phyloP scores from a whole-genome alignment of 1,140 invertebrate species.

The Sipha flava region DNA sequence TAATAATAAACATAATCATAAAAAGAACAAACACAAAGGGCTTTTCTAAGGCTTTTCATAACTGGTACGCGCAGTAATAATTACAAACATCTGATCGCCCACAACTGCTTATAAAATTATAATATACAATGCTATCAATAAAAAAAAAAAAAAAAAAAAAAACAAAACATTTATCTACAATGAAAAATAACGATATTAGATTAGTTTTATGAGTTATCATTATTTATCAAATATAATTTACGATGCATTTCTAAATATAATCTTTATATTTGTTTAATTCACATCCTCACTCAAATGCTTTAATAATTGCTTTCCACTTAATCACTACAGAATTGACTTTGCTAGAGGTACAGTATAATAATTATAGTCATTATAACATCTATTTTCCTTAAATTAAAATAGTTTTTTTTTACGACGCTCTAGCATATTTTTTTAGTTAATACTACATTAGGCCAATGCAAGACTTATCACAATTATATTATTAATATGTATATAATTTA shows the following conservation, averaged over 20 bases:
- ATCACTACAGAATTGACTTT: conserved; percentile 28
- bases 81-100: background rate
- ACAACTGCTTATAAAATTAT: background rate
- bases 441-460: conserved; percentile 31
- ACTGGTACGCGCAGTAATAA: conserved; percentile 3
- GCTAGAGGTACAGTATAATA: conserved; percentile 25
- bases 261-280: conserved; percentile 16
- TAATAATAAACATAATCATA: background rate
- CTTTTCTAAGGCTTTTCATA: background rate
- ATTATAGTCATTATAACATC: background rate
- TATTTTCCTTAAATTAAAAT: conserved; percentile 20
- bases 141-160: background rate
- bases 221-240: conserved; percentile 31
- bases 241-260: conserved; percentile 17
- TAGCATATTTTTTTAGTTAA: conserved; percentile 5
- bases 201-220: conserved; percentile 8
- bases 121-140: conserved; percentile 1
- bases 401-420: conserved; percentile 13
- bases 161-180: conserved; percentile 16
- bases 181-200: conserved; percentile 11
- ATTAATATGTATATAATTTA: background rate
- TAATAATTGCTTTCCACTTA: conserved; percentile 22
- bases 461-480: conserved; percentile 29
- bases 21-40: conserved; percentile 9
- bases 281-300: background rate